Percentiles rank a stretch among this genome's conserved stretches.
phyloP scores from a whole-genome alignment of 2,797 vertebrate genomes.

The Hemitrygon akajei region DNA sequence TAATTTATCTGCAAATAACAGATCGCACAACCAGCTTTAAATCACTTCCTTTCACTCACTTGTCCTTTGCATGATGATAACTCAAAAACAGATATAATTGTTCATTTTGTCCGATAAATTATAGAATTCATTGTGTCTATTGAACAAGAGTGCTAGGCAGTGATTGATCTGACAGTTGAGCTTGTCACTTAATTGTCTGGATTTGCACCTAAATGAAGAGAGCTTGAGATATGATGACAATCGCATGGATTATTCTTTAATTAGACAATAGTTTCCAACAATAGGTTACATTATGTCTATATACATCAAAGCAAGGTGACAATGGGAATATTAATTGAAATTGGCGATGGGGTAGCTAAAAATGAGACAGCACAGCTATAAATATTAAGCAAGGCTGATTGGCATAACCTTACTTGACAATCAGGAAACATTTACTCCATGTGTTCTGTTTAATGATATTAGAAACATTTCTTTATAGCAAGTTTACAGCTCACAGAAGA shows the following conservation, averaged over 20 bases:
- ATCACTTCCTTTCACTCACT: neutral
- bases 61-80: neutral
- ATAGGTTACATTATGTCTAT: neutral
- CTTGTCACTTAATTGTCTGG: constrained; percentile 9
- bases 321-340: neutral
- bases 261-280: neutral
- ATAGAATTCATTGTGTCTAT: neutral
- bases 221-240: neutral
- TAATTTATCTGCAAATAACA: neutral
- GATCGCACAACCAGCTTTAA: neutral
- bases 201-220: neutral
- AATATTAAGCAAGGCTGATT: neutral
- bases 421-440: neutral
- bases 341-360: neutral
- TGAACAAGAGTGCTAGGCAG: neutral
- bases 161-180: neutral
- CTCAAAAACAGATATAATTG: too few species aligned
- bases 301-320: too few species aligned
- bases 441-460: neutral
- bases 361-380: neutral
- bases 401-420: neutral
- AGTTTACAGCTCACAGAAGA: neutral
- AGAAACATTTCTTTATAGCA: neutral
- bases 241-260: constrained; percentile 10
- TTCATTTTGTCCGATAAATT: neutral